Conservation (phyloP, 2,113 vertebrate species). For the Seriola dumerili region DNA sequence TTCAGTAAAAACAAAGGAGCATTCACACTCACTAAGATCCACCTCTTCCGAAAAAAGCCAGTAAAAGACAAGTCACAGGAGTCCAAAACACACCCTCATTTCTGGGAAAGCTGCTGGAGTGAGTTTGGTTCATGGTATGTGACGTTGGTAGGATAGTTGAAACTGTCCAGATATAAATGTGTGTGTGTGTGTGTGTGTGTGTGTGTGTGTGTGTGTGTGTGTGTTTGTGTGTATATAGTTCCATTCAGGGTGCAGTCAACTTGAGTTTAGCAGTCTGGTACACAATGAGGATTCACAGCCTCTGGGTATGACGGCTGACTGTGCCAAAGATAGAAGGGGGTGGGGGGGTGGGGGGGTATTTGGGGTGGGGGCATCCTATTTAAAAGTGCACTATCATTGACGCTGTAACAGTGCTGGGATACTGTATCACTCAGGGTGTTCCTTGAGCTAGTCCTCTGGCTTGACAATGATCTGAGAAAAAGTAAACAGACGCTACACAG, state of each 20-base stretch:
- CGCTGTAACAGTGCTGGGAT: constrained; percentile 62
- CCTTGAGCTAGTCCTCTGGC: constrained; percentile 37
- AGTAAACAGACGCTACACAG: constrained; percentile 46
- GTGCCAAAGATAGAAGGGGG: constrained; percentile 76
- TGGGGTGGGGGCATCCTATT: constrained; percentile 69
- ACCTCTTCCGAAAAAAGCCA: constrained; percentile 66
- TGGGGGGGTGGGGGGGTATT: constrained; percentile 3
- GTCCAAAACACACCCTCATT: constrained; percentile 76
- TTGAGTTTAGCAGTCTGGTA: constrained; percentile 64
- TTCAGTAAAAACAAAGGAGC: constrained; percentile 41
- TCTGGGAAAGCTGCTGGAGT: constrained; percentile 77
- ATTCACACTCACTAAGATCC: constrained; percentile 52
- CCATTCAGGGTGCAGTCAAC: constrained; percentile 64
- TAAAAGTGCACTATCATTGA: constrained; percentile 74
- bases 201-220: constrained; percentile 16
- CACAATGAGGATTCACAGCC: constrained; percentile 76
- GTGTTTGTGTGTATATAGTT: constrained; percentile 4
- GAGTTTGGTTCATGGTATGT: constrained; percentile 74
- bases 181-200: constrained; percentile 15
- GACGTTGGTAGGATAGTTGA: constrained; percentile 72
- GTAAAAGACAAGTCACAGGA: constrained; percentile 63
- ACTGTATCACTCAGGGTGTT: constrained; percentile 64
- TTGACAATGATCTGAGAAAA: constrained; percentile 49
- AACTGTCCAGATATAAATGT: constrained; percentile 72
- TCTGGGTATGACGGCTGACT: constrained; percentile 67